Percentiles rank a stretch among this genome's conserved stretches.
Conservation (phyloP, 2,797 vertebrate species). For the Crypturellus tataupa region DNA sequence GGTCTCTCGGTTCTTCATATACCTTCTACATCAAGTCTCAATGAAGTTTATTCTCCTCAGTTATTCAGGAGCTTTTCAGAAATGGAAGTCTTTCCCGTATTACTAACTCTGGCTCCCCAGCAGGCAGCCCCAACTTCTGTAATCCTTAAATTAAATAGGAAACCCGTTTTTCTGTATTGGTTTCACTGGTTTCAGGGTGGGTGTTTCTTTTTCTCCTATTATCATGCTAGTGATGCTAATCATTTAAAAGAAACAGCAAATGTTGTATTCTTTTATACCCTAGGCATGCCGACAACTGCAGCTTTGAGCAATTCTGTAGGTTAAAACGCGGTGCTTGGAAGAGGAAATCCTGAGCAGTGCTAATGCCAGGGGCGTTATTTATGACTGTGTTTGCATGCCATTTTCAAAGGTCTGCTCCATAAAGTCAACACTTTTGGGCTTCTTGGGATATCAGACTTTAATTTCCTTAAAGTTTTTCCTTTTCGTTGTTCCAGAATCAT, state of each 20-base stretch:
- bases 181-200: neutral
- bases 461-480: neutral
- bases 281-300: accelerated
- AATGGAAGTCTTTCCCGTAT: neutral
- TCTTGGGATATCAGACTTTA: neutral
- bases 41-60: conserved; percentile 3
- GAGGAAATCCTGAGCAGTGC: neutral
- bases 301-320: neutral
- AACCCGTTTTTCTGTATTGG: neutral
- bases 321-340: conserved; percentile 2
- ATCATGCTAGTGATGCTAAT: neutral
- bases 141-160: conserved; percentile 41
- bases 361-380: conserved; percentile 32
- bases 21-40: neutral
- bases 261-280: neutral
- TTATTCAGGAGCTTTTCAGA: conserved; percentile 8
- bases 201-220: conserved; percentile 16
- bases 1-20: neutral
- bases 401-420: conserved; percentile 34
- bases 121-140: conserved; percentile 6
- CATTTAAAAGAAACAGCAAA: neutral
- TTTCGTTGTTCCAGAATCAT: neutral
- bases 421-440: conserved; percentile 22
- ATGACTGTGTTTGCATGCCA: neutral
- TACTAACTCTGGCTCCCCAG: neutral